Conservation (phyloP, 1,140 invertebrate genomes). For the Daktulosphaira vitifoliae region DNA sequence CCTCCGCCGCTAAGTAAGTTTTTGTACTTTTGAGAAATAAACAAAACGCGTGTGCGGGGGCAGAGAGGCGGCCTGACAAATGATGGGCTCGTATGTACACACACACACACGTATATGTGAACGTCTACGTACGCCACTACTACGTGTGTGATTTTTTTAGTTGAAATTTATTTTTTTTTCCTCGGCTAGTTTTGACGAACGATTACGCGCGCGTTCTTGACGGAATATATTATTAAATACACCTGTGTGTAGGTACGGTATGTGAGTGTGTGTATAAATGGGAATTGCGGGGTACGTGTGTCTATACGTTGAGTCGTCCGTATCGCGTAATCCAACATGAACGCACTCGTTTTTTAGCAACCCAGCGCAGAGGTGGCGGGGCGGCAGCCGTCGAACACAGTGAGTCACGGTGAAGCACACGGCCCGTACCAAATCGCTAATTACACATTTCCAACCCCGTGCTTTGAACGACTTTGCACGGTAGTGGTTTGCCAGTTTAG, state of each 20-base stretch:
- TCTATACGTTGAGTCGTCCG: not conserved
- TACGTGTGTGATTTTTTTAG: not conserved
- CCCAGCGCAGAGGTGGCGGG: too few relatives aligned
- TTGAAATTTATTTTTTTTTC: not conserved
- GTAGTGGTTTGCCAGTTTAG: too few relatives aligned
- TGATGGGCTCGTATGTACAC: constrained; percentile 1
- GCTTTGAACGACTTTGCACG: constrained; percentile 11
- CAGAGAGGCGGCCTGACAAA: constrained; percentile 1
- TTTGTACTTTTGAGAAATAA: constrained; percentile 33
- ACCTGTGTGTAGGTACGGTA: too few relatives aligned
- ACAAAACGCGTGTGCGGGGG: constrained; percentile 23
- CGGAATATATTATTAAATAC: too few relatives aligned
- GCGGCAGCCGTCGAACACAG: constrained; percentile 8
- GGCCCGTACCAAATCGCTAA: constrained; percentile 26
- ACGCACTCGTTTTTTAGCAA: too few relatives aligned
- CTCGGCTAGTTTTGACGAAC: constrained; percentile 14
- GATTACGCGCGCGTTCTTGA: constrained; percentile 6
- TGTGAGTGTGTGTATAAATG: not conserved
- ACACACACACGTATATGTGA: too few relatives aligned
- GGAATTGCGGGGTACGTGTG: not conserved
- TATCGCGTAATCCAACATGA: too few relatives aligned
- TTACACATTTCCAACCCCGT: constrained; percentile 9
- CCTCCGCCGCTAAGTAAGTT: constrained; percentile 21
- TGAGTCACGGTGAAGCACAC: constrained; percentile 25
- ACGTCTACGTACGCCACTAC: not conserved